Percentiles rank a stretch among this genome's conserved stretches.
These are phyloP conservation scores for Clarias magur DNA, from an alignment of 2,113 vertebrate genomes.

Conservation along the genomic window DNA sequence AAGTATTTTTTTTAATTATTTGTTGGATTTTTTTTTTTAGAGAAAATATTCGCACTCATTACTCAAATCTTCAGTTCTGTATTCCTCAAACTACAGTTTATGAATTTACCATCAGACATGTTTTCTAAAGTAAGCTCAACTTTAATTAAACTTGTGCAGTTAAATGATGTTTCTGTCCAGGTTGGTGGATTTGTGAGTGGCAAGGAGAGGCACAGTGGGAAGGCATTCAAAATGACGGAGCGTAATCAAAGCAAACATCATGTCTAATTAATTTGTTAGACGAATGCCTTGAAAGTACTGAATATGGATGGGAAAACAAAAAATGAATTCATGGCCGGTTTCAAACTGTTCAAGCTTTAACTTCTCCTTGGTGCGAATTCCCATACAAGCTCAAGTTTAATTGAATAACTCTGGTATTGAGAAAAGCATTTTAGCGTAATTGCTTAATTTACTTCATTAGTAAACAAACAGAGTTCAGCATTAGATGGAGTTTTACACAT, in stretches of 20 bases:
- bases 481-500: not conserved
- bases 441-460: not conserved
- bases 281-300: not conserved
- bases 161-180: slow-evolving; percentile 30
- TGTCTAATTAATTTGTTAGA: slow-evolving; percentile 33
- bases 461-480: not conserved
- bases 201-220: not conserved
- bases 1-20: not conserved
- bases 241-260: slow-evolving; percentile 47
- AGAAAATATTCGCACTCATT: not conserved
- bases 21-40: not conserved
- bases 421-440: not conserved
- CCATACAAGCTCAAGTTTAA: not conserved
- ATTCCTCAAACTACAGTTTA: not conserved
- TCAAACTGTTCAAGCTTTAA: not conserved
- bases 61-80: not conserved
- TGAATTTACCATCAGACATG: slow-evolving; percentile 14
- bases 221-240: slow-evolving; percentile 35
- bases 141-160: slow-evolving; percentile 43
- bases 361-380: not conserved
- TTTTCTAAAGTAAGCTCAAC: slow-evolving; percentile 39
- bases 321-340: not conserved
- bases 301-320: slow-evolving; percentile 5
- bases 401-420: not conserved
- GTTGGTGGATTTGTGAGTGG: slow-evolving; percentile 25